phyloP scores from a whole-genome alignment of 2,888 invertebrate species.

The Drosophila mimetica region DNA sequence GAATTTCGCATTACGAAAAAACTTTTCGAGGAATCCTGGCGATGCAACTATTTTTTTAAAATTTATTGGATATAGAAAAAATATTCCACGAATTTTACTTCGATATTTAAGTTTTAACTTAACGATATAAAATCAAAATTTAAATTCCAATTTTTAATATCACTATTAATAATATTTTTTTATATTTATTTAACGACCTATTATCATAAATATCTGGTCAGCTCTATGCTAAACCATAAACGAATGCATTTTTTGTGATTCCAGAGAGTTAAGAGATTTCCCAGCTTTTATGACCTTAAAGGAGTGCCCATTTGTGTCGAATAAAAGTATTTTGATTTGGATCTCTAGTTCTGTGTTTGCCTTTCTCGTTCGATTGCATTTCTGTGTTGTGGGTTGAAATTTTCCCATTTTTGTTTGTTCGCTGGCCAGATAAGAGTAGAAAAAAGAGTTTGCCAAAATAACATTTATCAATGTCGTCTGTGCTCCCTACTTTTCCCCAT shows the following conservation, averaged over 20 bases:
- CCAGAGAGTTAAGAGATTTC: background rate
- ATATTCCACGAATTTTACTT: too few species aligned
- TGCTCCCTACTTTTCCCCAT: background rate
- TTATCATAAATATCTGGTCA: background rate
- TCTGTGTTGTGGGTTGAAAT: slow-evolving; percentile 16
- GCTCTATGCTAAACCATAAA: background rate
- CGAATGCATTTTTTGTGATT: background rate
- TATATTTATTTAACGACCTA: background rate
- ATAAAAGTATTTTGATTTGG: slow-evolving; percentile 5
- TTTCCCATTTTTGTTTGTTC: slow-evolving; percentile 14
- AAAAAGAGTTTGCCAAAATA: slow-evolving; percentile 57
- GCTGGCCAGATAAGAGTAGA: slow-evolving; percentile 4
- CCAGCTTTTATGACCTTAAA: background rate
- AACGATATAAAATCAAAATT: too few species aligned
- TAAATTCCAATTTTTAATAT: too few species aligned
- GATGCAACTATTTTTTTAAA: background rate
- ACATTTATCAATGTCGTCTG: slow-evolving; percentile 69
- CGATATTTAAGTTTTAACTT: too few species aligned
- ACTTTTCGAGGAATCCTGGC: background rate
- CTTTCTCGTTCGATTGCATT: slow-evolving; percentile 9
- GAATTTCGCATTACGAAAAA: background rate
- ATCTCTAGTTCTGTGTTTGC: background rate
- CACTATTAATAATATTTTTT: background rate
- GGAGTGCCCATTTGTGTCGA: slow-evolving; percentile 2
- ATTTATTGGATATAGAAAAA: too few species aligned